Conservation (phyloP, 2,113 vertebrate genomes). For the Elanus axillaris region DNA sequence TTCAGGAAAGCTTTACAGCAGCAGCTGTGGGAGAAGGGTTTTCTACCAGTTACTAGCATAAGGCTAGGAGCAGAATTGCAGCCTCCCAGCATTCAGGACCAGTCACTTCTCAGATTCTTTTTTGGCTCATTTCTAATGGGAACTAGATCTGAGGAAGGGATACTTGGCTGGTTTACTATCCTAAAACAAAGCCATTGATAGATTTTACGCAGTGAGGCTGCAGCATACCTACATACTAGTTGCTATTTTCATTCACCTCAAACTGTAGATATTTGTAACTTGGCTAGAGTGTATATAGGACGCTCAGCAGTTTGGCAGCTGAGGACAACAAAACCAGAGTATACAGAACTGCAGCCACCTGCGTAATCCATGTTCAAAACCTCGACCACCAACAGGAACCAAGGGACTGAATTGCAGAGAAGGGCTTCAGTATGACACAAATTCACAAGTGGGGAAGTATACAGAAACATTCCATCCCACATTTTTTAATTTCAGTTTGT, state of each 20-base stretch:
- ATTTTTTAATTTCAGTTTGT: not conserved
- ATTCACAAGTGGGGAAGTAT: not conserved
- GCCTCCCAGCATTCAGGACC: not conserved
- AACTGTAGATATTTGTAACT: not conserved
- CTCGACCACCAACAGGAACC: not conserved
- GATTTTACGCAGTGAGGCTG: not conserved
- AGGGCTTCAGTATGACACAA: not conserved
- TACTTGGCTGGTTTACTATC: not conserved
- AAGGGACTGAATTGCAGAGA: not conserved
- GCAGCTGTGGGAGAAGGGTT: not conserved
- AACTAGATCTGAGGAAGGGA: not conserved
- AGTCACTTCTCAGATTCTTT: not conserved
- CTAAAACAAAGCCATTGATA: not conserved
- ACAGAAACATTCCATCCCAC: not conserved
- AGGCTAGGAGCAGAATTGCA: not conserved
- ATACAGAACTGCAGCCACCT: not conserved
- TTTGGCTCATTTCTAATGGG: not conserved
- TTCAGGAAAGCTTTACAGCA: not conserved
- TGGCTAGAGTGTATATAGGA: not conserved
- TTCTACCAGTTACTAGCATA: not conserved
- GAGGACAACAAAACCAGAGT: not conserved
- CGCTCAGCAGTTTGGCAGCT: not conserved
- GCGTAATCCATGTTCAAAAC: not conserved
- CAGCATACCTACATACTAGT: not conserved
- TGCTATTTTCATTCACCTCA: not conserved